Conservation (phyloP, 2,888 invertebrate species). For the Ophion costatus region DNA sequence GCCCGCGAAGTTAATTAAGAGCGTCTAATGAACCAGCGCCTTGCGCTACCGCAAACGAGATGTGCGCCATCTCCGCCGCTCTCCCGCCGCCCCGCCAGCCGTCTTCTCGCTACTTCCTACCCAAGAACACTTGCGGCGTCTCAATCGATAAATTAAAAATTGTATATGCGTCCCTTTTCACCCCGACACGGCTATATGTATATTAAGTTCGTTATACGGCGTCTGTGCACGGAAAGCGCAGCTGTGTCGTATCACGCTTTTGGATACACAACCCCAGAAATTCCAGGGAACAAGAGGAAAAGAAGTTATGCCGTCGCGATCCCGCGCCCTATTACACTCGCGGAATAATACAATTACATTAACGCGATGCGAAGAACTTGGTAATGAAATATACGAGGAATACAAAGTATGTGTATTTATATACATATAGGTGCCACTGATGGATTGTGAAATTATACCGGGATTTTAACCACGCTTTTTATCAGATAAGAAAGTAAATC, state of each 20-base stretch:
- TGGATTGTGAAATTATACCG: constrained; percentile 66
- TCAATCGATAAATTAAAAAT: constrained; percentile 83
- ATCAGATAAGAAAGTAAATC: constrained; percentile 67
- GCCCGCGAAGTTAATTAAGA: constrained; percentile 83
- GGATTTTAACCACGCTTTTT: constrained; percentile 65
- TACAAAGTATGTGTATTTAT: not conserved
- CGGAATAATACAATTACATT: constrained; percentile 9
- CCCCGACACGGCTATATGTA: not conserved
- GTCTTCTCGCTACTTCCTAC: constrained; percentile 22
- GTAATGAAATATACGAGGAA: constrained; percentile 13
- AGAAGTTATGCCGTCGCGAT: constrained; percentile 11
- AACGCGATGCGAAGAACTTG: constrained; percentile 10
- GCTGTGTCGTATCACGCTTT: constrained; percentile 26
- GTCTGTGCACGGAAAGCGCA: constrained; percentile 6
- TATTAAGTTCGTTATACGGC: not conserved
- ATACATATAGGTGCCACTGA: constrained; percentile 46
- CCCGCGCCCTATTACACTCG: not conserved
- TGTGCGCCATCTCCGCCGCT: constrained; percentile 66
- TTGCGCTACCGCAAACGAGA: constrained; percentile 79
- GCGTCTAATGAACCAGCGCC: constrained; percentile 82
- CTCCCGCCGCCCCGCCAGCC: constrained; percentile 22
- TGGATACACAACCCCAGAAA: not conserved
- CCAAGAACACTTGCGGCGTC: constrained; percentile 79
- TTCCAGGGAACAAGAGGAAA: not conserved
- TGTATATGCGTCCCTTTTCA: constrained; percentile 69